phyloP scores from a whole-genome alignment of 2,888 invertebrate species.

The Pilophorus perplexus region DNA sequence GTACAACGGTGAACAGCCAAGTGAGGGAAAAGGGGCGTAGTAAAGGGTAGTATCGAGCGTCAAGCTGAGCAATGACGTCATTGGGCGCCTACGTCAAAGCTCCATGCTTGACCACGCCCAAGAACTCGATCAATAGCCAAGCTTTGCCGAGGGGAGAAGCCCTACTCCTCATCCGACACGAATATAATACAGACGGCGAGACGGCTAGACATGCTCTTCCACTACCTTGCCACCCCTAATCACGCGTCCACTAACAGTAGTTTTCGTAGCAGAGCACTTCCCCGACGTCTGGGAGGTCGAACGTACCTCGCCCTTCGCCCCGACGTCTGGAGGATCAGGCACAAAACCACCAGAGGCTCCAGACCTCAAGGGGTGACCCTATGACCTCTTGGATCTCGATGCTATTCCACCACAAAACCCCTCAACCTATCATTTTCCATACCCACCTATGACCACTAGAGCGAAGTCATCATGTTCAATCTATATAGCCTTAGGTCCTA shows the following conservation, averaged over 20 bases:
- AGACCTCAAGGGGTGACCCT: not conserved
- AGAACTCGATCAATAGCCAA: slow-evolving; percentile 32
- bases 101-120: slow-evolving; percentile 36
- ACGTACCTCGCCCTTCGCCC: not conserved
- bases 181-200: slow-evolving; percentile 33
- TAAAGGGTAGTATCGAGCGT: slow-evolving; percentile 35
- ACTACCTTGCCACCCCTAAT: slow-evolving; percentile 29
- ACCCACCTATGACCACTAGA: no score
- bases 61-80: slow-evolving; percentile 31
- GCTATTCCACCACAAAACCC: no score
- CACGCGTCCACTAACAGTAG: slow-evolving; percentile 21
- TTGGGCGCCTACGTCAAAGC: slow-evolving; percentile 29
- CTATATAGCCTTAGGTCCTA: no score
- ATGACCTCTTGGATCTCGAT: no score
- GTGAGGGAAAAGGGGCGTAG: slow-evolving; percentile 30
- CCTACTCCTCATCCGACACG: slow-evolving; percentile 34
- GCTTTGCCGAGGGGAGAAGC: slow-evolving; percentile 15
- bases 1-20: slow-evolving; percentile 11
- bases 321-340: slow-evolving; percentile 4
- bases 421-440: no score
- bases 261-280: not conserved
- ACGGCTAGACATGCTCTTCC: slow-evolving; percentile 34
- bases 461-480: no score
- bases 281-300: not conserved
- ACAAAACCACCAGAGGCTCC: not conserved